Evolutionary conservation across 2,888 invertebrate genomes (phyloP).

Genomic region (Sinodicranocentrus sp.): DNA sequence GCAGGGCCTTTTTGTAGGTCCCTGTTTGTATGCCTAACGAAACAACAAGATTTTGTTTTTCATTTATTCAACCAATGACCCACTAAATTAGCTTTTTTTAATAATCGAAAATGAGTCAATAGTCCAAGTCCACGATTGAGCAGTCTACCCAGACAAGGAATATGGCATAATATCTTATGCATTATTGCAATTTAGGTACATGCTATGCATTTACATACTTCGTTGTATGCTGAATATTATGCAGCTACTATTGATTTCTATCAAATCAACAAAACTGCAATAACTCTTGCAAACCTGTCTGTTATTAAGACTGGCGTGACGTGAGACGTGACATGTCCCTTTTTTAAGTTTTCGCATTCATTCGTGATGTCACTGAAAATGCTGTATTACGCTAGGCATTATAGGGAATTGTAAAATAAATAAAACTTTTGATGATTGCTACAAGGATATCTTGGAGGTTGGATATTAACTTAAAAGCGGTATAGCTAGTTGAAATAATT

Average conservation of each 20-base stretch:
- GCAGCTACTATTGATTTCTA: not conserved
- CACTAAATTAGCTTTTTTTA: constrained; percentile 49
- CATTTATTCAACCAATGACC: constrained; percentile 52
- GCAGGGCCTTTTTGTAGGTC: not conserved
- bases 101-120: constrained; percentile 45
- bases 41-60: constrained; percentile 20
- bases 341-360: constrained; percentile 1
- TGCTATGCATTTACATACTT: not conserved
- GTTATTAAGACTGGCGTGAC: constrained; percentile 21
- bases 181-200: not conserved
- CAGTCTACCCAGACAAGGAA: too few species aligned
- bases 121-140: too few species aligned
- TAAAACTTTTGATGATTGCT: too few species aligned
- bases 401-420: too few species aligned
- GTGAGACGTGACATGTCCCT: constrained; percentile 27
- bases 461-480: too few species aligned
- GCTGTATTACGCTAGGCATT: not conserved
- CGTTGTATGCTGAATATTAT: not conserved
- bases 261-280: not conserved
- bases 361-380: constrained; percentile 25
- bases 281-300: not conserved
- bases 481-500: too few species aligned
- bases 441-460: too few species aligned
- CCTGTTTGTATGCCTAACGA: not conserved
- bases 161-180: too few species aligned